Conservation (phyloP, 2,888 invertebrate genomes). For the Drosophila greeni region DNA sequence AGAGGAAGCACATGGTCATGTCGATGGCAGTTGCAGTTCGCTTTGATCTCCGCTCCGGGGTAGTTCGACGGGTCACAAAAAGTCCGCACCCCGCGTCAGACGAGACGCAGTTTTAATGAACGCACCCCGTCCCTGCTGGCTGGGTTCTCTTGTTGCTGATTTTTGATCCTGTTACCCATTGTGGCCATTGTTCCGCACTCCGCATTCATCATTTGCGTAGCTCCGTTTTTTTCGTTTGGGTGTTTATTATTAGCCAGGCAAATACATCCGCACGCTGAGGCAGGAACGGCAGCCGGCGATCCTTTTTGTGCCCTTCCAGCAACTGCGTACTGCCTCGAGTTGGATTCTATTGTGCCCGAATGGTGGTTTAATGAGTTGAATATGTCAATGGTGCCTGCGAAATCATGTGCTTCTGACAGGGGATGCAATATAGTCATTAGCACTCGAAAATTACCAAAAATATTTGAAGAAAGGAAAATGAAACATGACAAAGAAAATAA, state of each 20-base stretch:
- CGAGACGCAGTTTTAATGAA: conserved; percentile 64
- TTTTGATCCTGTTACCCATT: conserved; percentile 69
- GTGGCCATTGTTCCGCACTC: conserved; percentile 68
- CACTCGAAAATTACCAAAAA: conserved; percentile 61
- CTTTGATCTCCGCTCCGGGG: conserved; percentile 65
- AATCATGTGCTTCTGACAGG: conserved; percentile 17
- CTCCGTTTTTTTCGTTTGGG: conserved; percentile 35
- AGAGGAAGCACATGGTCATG: conserved; percentile 27
- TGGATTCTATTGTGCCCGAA: conserved; percentile 51
- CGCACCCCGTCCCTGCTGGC: conserved; percentile 39
- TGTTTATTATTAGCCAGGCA: conserved; percentile 73
- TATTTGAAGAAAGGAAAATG: conserved; percentile 40
- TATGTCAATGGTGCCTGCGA: conserved; percentile 61
- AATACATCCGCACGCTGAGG: conserved; percentile 53
- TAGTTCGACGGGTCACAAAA: conserved; percentile 40
- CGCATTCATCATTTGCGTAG: conserved; percentile 60
- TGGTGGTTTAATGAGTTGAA: conserved; percentile 70
- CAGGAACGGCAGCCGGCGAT: conserved; percentile 49
- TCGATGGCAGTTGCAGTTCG: conserved; percentile 61
- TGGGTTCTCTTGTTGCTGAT: conserved; percentile 58
- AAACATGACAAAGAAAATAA: conserved; percentile 19
- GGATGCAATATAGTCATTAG: conserved; percentile 62
- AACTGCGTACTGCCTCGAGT: conserved; percentile 14
- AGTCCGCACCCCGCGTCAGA: conserved; percentile 43
- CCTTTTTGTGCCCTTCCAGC: conserved; percentile 32